Base-by-base conservation (phyloP, 37 sponge, comb jelly and placozoan genomes). In the Halisarca cf. caerulea region DNA sequence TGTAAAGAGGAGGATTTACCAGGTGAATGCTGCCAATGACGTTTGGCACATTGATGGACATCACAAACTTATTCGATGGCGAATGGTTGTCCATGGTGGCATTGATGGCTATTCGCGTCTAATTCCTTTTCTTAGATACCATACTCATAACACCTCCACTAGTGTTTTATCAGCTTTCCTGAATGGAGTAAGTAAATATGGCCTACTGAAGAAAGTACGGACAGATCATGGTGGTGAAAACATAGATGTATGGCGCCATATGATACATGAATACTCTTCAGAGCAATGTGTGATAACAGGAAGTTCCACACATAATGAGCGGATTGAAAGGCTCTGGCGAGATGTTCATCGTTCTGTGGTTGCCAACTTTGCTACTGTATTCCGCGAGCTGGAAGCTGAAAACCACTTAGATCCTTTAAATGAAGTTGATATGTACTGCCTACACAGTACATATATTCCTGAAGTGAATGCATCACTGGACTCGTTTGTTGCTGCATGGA, bases 321-420 rank as follows among this genome's bases (percentile, higher is more conserved):
- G 86, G 17, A 86, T 90, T 45, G 90, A 90, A 47, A 43, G 86
- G n/a, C 30, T 90, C 28, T 90, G 90, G 90, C 8, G 90, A 1
- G 83, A 90, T 73, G 86, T 90, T 3, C 28, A 36, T 71, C 38
- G 81, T n/a, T 58, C 79, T 60, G 90, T 90, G 8, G 51, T 57
- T 34, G 24, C 42, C 38, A 6, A 23, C n/a, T 90, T 57, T 42
- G 37, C 5, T 36, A 43, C 23, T 4, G 14, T 66, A 23, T 90
- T 90, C 72, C n/a, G 41, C 3, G 21, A 15, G 9, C 28, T 90
- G 32, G 90, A 90, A 69, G 54, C 25, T 44, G 58, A 80, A 20
- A 54, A 53, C 6, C 40, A 34, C 5, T 69, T 85, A 3, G 69
- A 85, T 30, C 86, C 82, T 20, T 20, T 71, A 1, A 85, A 85